phyloP scores from a whole-genome alignment of 2,113 vertebrate genomes.

The Stegastes partitus region DNA sequence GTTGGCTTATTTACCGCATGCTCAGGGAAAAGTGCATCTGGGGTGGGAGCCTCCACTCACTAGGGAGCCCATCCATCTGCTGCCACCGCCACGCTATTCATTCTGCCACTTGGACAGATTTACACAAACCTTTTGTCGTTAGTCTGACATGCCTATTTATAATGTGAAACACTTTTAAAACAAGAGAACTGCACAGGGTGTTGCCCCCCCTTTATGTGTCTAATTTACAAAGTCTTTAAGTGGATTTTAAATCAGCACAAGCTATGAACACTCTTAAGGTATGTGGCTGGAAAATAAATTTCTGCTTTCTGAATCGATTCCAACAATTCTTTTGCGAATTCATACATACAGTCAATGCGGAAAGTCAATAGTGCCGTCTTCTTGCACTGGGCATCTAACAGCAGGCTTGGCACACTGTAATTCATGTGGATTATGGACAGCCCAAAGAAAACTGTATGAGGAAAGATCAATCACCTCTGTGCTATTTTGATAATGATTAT shows the following conservation, averaged over 20 bases:
- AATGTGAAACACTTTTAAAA: conserved; percentile 70
- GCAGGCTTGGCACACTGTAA: conserved; percentile 22
- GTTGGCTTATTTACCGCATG: conserved; percentile 76
- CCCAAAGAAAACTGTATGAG: conserved; percentile 4
- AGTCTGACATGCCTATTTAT: conserved; percentile 79
- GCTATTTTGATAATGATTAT: conserved; percentile 4
- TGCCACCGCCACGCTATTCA: conserved; percentile 70
- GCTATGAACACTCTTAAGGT: conserved; percentile 36
- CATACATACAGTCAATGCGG: conserved; percentile 27
- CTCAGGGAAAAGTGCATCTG: conserved; percentile 79
- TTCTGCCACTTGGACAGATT: conserved; percentile 78
- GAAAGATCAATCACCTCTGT: conserved; percentile 36
- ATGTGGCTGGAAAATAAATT: conserved; percentile 42
- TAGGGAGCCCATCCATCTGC: conserved; percentile 81
- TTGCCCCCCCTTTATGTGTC: not conserved
- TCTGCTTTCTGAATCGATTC: conserved; percentile 42
- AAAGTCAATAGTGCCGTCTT: conserved; percentile 28
- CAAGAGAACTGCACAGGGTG: conserved; percentile 29
- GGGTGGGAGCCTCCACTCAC: conserved; percentile 63
- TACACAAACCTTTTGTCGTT: conserved; percentile 81
- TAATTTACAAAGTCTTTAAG: conserved; percentile 64
- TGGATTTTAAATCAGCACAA: conserved; percentile 67
- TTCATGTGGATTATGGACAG: conserved; percentile 21
- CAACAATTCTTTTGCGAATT: conserved; percentile 36
- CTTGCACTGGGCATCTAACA: conserved; percentile 17